Evolutionary conservation across 2,888 invertebrate genomes (phyloP).

Genomic region (Heteromyza rotundicornis): DNA sequence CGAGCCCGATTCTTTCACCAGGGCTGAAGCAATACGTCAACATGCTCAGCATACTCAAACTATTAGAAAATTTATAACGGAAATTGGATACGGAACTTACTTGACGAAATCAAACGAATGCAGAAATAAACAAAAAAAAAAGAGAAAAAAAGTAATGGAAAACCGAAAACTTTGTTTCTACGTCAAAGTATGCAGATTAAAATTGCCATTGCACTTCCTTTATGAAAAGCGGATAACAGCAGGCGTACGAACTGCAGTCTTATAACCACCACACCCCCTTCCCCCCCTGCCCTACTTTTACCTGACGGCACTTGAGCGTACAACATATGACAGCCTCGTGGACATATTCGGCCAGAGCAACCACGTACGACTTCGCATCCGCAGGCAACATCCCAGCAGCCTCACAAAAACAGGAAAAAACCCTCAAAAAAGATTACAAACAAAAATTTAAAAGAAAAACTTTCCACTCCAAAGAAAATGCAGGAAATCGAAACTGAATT

Average conservation of each 20-base stretch:
- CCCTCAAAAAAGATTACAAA: too few relatives aligned
- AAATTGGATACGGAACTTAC: neutral
- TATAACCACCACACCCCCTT: too few relatives aligned
- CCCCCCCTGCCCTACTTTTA: too few relatives aligned
- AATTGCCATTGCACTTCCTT: neutral
- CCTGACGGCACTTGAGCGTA: neutral
- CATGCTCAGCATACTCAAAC: neutral
- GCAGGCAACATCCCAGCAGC: neutral
- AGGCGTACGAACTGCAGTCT: too few relatives aligned
- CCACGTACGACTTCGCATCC: neutral
- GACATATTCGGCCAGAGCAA: neutral
- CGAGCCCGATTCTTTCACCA: too few relatives aligned
- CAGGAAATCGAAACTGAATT: slow-evolving; percentile 6
- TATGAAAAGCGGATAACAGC: neutral
- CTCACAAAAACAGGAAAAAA: neutral
- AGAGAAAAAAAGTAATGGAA: too few relatives aligned
- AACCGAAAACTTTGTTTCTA: neutral
- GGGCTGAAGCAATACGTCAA: neutral
- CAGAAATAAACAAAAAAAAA: neutral
- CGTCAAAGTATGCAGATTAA: neutral
- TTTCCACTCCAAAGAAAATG: neutral
- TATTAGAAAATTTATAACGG: neutral
- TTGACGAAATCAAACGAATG: neutral
- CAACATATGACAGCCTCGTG: neutral
- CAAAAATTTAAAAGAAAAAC: neutral